These are phyloP conservation scores for Eclectus roratus DNA, from an alignment of 2,113 vertebrate species.

Conservation along the genomic window DNA sequence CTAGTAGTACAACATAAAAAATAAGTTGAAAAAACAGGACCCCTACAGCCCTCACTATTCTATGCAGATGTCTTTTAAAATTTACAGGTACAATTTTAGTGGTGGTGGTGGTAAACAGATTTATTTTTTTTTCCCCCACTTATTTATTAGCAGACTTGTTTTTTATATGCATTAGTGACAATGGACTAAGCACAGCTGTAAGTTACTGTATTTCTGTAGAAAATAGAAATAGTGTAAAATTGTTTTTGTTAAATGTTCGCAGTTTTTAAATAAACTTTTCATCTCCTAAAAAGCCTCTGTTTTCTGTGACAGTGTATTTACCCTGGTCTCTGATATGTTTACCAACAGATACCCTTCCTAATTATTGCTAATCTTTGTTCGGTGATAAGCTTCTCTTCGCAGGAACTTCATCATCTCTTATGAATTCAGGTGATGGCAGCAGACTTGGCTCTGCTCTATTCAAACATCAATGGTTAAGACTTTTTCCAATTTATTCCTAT, in stretches of 20 bases:
- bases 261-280: slow-evolving; percentile 79
- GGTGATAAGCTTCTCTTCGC: background rate
- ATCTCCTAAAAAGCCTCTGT: slow-evolving; percentile 50
- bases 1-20: background rate
- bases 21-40: background rate
- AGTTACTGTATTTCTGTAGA: slow-evolving; percentile 74
- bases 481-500: background rate
- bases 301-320: background rate
- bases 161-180: slow-evolving; percentile 65
- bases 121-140: background rate
- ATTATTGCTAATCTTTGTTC: background rate
- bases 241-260: slow-evolving; percentile 72
- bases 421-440: background rate
- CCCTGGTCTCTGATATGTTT: background rate
- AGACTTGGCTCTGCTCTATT: background rate
- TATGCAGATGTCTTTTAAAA: slow-evolving; percentile 70
- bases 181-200: slow-evolving; percentile 69
- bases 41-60: slow-evolving; percentile 44
- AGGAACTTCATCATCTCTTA: background rate
- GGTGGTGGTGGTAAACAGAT: slow-evolving; percentile 41
- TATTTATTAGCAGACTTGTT: slow-evolving; percentile 64
- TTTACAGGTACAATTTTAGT: slow-evolving; percentile 59
- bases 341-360: background rate
- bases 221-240: slow-evolving; percentile 63
- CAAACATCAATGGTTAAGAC: background rate